Evolutionary conservation across 2,113 vertebrate genomes (phyloP), one percentile per base, ranked within the genome.

Genomic region (Eleginops maclovinus): DNA sequence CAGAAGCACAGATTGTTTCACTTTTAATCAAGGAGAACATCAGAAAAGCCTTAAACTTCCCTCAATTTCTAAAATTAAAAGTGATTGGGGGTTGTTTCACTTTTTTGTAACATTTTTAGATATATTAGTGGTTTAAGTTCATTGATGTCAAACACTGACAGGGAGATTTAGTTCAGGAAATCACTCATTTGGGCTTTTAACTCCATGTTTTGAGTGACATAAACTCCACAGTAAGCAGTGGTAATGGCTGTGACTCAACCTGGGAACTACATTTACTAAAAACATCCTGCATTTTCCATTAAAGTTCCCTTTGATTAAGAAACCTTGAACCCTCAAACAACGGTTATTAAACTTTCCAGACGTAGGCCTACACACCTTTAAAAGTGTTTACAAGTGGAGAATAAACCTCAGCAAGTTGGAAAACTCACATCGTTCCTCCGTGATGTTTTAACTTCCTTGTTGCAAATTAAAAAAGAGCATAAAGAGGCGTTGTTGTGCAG

Each of bases 401-500:
- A 63, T 54, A 26, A 72, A 73, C 75, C 66, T 74, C 73, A 74
- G 77, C 0, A 21, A 81, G 65, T 56, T 81, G 85, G 90, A 93
- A 94, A 93, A 75, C 58, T 86, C 72, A 60, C 79, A 72, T 88
- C 60, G 71, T 73, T 63, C 69, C 75, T 77, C 66, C 55, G 7
- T 67, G 59, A 81, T 82, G 75, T 55, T 46, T 26, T 40, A 54
- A 9, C 55, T 70, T 72, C 19, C 73, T 60, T 89, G 74, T 76
- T 84, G 43, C 76, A 75, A 44, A 67, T 80, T 77, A 49, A 76
- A 83, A 67, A 55, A 67, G 28, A 43, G 56, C 66, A 88, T 87
- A 93, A 89, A 89, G 86, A 81, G 62, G 78, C 88, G 84, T 88
- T 93, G 86, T n/a, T 91, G 67, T 74, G 67, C 43, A 62, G 43